Evolutionary conservation across 2,888 invertebrate species (phyloP).

Genomic region (Lasius fuliginosus): DNA sequence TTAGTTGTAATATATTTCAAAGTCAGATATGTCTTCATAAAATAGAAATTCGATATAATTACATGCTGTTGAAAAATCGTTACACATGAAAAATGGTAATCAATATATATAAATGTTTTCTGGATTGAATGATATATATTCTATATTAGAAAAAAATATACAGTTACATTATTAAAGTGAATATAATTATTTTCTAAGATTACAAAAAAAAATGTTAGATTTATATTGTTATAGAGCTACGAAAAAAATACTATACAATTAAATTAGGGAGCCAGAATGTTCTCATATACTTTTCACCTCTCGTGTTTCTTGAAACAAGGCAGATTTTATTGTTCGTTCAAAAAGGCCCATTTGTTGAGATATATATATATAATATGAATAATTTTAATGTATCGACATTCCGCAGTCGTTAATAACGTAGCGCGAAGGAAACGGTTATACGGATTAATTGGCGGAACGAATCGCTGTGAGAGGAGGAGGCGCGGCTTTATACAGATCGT

Average conservation of each 20-base stretch:
- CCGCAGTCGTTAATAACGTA: conserved; percentile 19
- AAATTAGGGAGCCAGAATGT: neutral
- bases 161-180: neutral
- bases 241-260: neutral
- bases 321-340: neutral
- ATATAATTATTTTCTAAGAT: neutral
- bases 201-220: neutral
- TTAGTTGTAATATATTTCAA: neutral
- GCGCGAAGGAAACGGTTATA: conserved; percentile 24
- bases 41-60: neutral
- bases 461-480: conserved; percentile 7
- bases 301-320: neutral
- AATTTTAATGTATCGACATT: conserved; percentile 8
- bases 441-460: conserved; percentile 57
- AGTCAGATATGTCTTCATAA: neutral
- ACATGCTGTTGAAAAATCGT: neutral
- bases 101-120: neutral
- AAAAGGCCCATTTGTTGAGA: neutral
- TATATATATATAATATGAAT: neutral
- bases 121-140: neutral
- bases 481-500: conserved; percentile 13
- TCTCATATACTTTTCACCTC: neutral
- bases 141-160: neutral
- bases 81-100: neutral
- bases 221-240: neutral